Evolutionary conservation across 2,888 invertebrate genomes (phyloP).

Genomic region (Leptarthrus brevirostris): DNA sequence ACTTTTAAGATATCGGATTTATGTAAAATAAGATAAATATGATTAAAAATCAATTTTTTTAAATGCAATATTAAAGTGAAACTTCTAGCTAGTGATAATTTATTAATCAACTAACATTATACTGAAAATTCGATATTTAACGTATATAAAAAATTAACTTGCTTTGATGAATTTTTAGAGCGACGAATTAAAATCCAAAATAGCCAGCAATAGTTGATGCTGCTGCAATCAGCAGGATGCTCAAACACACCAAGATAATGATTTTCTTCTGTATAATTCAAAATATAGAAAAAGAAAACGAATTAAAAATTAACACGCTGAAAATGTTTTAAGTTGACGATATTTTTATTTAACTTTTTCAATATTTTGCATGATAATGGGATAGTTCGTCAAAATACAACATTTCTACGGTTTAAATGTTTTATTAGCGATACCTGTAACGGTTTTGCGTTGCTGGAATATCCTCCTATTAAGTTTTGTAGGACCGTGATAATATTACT

Average conservation of each 20-base stretch:
- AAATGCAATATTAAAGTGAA: constrained; percentile 19
- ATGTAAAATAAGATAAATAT: too few species aligned
- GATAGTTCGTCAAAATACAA: constrained; percentile 51
- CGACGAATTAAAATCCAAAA: constrained; percentile 68
- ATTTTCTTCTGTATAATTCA: constrained; percentile 86
- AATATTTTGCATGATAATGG: not conserved
- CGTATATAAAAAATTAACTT: constrained; percentile 25
- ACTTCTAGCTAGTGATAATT: constrained; percentile 11
- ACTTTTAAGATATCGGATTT: too few species aligned
- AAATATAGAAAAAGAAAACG: constrained; percentile 54
- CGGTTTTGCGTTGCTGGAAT: constrained; percentile 50
- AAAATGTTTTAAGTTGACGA: constrained; percentile 42
- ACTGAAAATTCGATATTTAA: too few species aligned
- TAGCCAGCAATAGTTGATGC: constrained; percentile 76
- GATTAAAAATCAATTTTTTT: too few species aligned
- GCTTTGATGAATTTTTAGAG: constrained; percentile 37
- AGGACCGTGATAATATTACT: constrained; percentile 46
- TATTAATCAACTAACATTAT: constrained; percentile 11
- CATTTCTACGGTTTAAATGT: constrained; percentile 51
- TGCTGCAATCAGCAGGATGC: constrained; percentile 80
- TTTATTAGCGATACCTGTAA: constrained; percentile 52
- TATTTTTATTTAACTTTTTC: not conserved
- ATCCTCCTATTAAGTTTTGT: constrained; percentile 51
- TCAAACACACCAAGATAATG: constrained; percentile 90
- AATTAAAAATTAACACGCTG: constrained; percentile 51